Conservation (phyloP, 1,140 invertebrate species). For the Littorina saxatilis region DNA sequence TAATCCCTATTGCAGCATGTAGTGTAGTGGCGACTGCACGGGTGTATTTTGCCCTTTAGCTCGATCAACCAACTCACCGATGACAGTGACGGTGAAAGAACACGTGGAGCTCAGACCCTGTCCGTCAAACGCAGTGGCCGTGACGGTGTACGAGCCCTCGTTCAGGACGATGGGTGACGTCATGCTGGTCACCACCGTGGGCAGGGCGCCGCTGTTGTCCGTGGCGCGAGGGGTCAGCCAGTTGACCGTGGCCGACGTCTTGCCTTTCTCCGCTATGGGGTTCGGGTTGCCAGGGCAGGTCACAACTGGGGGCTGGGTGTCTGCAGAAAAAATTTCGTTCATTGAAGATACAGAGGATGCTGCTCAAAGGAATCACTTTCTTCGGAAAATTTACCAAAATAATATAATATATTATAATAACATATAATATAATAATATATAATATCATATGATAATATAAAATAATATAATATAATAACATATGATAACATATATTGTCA, state of each 20-base stretch:
- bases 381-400: too few species aligned
- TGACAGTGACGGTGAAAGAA: constrained; percentile 53
- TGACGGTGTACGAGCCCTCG: constrained; percentile 53
- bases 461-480: too few species aligned
- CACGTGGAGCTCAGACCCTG: constrained; percentile 44
- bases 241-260: constrained; percentile 46
- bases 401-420: too few species aligned
- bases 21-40: too few species aligned
- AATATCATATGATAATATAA: too few species aligned
- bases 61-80: constrained; percentile 56
- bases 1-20: too few species aligned
- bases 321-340: too few species aligned
- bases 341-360: too few species aligned
- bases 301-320: constrained; percentile 46
- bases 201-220: constrained; percentile 50
- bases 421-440: too few species aligned
- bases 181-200: constrained; percentile 48
- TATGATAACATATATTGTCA: too few species aligned
- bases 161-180: constrained; percentile 50
- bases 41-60: too few species aligned
- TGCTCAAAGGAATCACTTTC: too few species aligned
- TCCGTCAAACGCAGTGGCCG: constrained; percentile 52
- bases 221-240: constrained; percentile 46
- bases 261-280: constrained; percentile 43
- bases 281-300: constrained; percentile 44